A percentile compares a stretch with the other conserved stretches of the same genome.
These are phyloP conservation scores for Atrichornis clamosus DNA, from an alignment of 2,113 vertebrate genomes.

Conservation along the genomic window DNA sequence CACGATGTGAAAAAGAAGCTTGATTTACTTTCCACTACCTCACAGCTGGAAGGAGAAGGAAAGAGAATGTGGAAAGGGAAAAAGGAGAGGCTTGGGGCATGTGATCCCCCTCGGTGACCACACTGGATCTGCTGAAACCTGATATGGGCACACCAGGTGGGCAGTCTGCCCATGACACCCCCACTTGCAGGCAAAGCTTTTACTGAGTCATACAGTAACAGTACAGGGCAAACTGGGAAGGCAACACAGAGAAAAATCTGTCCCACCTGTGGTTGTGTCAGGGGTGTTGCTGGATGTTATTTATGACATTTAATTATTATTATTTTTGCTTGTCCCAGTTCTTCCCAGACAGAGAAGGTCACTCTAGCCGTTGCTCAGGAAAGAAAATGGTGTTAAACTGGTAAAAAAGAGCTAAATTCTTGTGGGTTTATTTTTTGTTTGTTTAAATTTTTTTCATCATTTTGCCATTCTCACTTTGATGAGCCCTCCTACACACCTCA, in stretches of 20 bases:
- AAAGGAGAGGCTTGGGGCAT: neutral
- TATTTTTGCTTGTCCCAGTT: constrained; percentile 10
- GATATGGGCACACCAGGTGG: neutral
- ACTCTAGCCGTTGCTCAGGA: neutral
- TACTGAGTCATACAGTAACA: neutral
- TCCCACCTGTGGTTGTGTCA: neutral
- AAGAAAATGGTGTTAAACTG: neutral
- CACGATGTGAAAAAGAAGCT: neutral
- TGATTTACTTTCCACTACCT: neutral
- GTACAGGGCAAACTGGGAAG: neutral
- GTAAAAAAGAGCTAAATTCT: neutral
- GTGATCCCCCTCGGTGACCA: fast-evolving
- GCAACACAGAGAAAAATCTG: neutral
- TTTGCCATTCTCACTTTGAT: neutral
- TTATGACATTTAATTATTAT: constrained; percentile 4
- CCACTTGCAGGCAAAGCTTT: fast-evolving
- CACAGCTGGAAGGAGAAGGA: neutral
- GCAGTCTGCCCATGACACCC: neutral
- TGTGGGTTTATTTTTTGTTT: neutral
- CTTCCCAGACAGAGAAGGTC: neutral
- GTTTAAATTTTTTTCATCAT: neutral
- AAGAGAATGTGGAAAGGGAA: neutral
- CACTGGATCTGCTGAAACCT: neutral
- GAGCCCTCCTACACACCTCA: neutral
- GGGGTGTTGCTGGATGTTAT: neutral